Conservation (phyloP, 1,140 invertebrate genomes). For the Hyposmocoma kahamanoa region DNA sequence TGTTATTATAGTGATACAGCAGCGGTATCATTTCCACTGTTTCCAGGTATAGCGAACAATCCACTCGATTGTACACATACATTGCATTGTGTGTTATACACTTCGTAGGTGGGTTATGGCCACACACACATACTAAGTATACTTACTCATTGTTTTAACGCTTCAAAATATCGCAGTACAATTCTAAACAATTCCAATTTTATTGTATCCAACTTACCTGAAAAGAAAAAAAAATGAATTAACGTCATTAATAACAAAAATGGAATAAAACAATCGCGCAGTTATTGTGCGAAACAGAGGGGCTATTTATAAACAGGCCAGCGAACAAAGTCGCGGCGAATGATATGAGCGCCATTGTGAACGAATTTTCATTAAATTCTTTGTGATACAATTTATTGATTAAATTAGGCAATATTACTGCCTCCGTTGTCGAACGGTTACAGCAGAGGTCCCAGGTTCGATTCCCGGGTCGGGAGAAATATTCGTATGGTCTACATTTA, state of each 20-base stretch:
- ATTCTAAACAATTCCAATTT: conserved; percentile 43
- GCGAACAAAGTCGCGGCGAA: conserved; percentile 10
- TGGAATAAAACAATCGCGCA: conserved; percentile 24
- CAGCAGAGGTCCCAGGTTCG: too few species aligned
- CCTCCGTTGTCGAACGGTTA: too few species aligned
- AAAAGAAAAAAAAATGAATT: conserved; percentile 41
- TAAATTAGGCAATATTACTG: too few species aligned
- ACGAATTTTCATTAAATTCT: conserved; percentile 13
- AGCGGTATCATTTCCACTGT: background rate
- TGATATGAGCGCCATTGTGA: conserved; percentile 17
- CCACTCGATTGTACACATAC: background rate
- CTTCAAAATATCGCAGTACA: conserved; percentile 22
- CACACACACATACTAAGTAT: background rate
- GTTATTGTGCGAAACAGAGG: conserved; percentile 29
- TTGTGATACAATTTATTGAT: background rate
- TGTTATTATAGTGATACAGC: background rate
- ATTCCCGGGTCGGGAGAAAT: too few species aligned
- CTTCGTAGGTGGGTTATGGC: conserved; percentile 1
- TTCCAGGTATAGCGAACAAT: conserved; percentile 2
- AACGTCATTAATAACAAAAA: conserved; percentile 34
- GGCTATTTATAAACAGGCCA: conserved; percentile 34
- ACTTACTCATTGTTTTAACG: conserved; percentile 30
- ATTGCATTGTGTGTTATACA: conserved; percentile 1
- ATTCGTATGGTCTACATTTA: too few species aligned
- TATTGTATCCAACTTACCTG: conserved; percentile 51